phyloP scores from a whole-genome alignment of 2,113 vertebrate species.

The Lucifuga dentata region DNA sequence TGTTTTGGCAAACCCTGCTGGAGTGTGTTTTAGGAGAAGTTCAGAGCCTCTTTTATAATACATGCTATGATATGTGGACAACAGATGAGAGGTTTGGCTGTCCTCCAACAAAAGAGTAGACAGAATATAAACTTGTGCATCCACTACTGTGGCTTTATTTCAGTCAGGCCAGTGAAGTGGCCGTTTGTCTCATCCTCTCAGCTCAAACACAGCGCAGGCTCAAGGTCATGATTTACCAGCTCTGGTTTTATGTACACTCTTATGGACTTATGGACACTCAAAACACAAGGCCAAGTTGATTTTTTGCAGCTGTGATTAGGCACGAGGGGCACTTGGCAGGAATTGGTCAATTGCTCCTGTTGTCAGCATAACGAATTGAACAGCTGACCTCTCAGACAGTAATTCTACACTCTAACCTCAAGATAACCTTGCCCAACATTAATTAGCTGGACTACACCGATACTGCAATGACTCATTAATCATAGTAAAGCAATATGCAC shows the following conservation, averaged over 20 bases:
- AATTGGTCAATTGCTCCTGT: slow-evolving; percentile 7
- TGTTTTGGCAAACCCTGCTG: slow-evolving; percentile 38
- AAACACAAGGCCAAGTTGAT: not conserved
- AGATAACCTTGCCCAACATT: not conserved
- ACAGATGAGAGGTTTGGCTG: slow-evolving; percentile 52
- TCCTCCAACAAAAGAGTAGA: slow-evolving; percentile 30
- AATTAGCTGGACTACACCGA: not conserved
- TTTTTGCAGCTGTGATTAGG: slow-evolving; percentile 31
- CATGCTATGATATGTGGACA: slow-evolving; percentile 37
- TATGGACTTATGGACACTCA: not conserved
- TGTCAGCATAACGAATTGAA: not conserved
- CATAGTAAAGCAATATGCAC: no score
- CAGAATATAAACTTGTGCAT: slow-evolving; percentile 18
- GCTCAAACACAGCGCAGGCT: not conserved
- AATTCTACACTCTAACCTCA: slow-evolving; percentile 6
- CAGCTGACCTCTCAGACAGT: slow-evolving; percentile 17
- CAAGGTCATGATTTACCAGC: not conserved
- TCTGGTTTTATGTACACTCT: no score
- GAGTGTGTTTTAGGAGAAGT: slow-evolving; percentile 52
- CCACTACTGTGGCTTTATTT: slow-evolving; percentile 11
- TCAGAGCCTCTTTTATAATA: slow-evolving; percentile 40
- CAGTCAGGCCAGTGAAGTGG: slow-evolving; percentile 12
- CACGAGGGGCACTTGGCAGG: slow-evolving; percentile 16
- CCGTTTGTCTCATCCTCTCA: slow-evolving; percentile 25
- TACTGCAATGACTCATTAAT: not conserved